Conservation (phyloP, 2,888 invertebrate genomes). For the Xanthia togata region DNA sequence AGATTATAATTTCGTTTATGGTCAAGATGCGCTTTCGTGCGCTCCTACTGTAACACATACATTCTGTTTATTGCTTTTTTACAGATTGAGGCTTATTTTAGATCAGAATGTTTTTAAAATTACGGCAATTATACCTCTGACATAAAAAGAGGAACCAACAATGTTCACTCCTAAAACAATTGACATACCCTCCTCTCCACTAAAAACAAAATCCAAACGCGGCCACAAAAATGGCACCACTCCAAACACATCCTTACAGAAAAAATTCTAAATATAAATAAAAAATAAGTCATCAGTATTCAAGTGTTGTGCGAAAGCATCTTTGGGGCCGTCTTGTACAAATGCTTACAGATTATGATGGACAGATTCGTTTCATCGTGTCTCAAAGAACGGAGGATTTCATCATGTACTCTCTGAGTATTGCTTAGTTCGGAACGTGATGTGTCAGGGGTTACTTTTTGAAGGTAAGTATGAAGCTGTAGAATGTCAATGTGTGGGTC, state of each 20-base stretch:
- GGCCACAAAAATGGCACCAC: constrained; percentile 16
- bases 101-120: too few relatives aligned
- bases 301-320: constrained; percentile 63
- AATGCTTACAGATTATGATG: constrained; percentile 77
- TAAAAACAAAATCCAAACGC: constrained; percentile 16
- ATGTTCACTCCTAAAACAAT: constrained; percentile 10
- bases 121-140: not conserved
- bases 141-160: not conserved
- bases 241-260: constrained; percentile 52
- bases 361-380: constrained; percentile 70
- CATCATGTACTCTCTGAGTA: constrained; percentile 58
- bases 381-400: constrained; percentile 68
- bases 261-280: constrained; percentile 65
- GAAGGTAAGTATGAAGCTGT: constrained; percentile 32
- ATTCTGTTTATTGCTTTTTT: too few relatives aligned
- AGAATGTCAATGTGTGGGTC: constrained; percentile 24
- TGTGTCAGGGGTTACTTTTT: constrained; percentile 56
- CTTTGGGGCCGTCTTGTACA: constrained; percentile 68
- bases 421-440: constrained; percentile 58
- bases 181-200: not conserved
- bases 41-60: too few relatives aligned
- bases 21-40: too few relatives aligned
- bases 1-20: too few relatives aligned
- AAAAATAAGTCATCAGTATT: constrained; percentile 69
- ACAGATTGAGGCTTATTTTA: too few relatives aligned